phyloP scores from a whole-genome alignment of 2,113 vertebrate genomes.

The Acrocephalus arundinaceus region DNA sequence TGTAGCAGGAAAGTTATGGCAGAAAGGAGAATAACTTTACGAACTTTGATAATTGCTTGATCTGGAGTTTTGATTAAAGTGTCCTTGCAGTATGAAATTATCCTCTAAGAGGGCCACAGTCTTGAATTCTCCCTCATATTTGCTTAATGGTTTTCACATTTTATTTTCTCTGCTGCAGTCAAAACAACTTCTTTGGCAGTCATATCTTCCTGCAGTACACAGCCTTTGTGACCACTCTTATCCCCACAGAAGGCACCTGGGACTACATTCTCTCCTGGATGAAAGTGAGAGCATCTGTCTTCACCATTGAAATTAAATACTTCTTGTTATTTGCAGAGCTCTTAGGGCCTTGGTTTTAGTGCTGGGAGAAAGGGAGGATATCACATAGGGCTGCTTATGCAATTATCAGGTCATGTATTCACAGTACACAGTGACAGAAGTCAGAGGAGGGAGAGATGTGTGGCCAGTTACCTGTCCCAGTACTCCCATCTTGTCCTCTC shows the following conservation, averaged over 20 bases:
- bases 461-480: neutral
- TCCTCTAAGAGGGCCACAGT: neutral
- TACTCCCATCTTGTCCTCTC: neutral
- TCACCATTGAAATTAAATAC: neutral
- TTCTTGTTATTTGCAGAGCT: neutral
- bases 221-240: neutral
- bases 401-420: neutral
- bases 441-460: neutral
- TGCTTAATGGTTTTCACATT: conserved; percentile 47
- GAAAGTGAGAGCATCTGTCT: conserved; percentile 27
- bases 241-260: neutral
- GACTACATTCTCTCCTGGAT: neutral
- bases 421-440: fast-evolving
- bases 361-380: neutral
- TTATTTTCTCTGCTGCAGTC: conserved; percentile 24
- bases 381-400: neutral
- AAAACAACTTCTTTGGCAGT: conserved; percentile 58
- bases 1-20: neutral
- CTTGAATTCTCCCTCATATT: conserved; percentile 11
- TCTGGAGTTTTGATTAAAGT: neutral
- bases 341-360: neutral
- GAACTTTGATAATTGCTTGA: neutral
- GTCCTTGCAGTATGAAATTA: neutral
- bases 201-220: neutral
- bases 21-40: neutral